These are phyloP conservation scores for Sebastes melanostomus DNA, from an alignment of 2,797 vertebrate genomes.

Conservation along the genomic window DNA sequence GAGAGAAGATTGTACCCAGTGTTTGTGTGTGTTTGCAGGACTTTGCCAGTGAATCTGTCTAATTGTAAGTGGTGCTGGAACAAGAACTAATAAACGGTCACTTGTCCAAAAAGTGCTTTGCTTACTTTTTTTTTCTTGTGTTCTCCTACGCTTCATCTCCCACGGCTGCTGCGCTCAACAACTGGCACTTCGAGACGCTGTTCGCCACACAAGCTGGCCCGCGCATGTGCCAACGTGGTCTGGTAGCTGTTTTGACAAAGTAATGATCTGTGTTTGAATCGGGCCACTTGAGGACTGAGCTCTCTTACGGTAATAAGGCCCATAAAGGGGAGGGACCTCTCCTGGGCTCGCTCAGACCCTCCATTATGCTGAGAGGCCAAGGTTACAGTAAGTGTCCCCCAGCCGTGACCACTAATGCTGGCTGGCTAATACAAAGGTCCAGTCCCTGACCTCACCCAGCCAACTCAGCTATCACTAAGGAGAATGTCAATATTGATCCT, in stretches of 20 bases:
- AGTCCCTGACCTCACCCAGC: constrained; percentile 72
- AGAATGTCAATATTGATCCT: constrained; percentile 85
- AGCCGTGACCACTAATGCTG: constrained; percentile 71
- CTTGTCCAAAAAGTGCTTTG: constrained; percentile 62
- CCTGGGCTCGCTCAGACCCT: constrained; percentile 58
- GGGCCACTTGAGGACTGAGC: constrained; percentile 64
- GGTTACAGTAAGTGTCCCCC: constrained; percentile 77
- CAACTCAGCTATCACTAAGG: constrained; percentile 78
- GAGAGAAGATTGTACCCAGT: constrained; percentile 38
- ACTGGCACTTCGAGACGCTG: constrained; percentile 40
- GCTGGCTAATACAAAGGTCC: constrained; percentile 63
- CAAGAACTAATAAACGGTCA: constrained; percentile 73
- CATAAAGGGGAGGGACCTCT: constrained; percentile 66
- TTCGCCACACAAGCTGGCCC: constrained; percentile 52
- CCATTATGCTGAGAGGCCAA: constrained; percentile 69
- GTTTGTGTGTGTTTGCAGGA: constrained; percentile 48
- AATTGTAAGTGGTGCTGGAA: constrained; percentile 66
- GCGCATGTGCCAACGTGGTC: constrained; percentile 59
- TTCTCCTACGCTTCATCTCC: constrained; percentile 57
- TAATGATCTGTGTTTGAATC: constrained; percentile 76
- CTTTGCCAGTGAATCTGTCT: constrained; percentile 56
- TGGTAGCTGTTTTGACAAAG: constrained; percentile 79
- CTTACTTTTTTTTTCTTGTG: constrained; percentile 45
- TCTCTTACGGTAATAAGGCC: constrained; percentile 75
- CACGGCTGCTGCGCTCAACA: constrained; percentile 55